These are phyloP conservation scores for Acrobasis suavella DNA, from an alignment of 2,888 invertebrate species.

Conservation along the genomic window DNA sequence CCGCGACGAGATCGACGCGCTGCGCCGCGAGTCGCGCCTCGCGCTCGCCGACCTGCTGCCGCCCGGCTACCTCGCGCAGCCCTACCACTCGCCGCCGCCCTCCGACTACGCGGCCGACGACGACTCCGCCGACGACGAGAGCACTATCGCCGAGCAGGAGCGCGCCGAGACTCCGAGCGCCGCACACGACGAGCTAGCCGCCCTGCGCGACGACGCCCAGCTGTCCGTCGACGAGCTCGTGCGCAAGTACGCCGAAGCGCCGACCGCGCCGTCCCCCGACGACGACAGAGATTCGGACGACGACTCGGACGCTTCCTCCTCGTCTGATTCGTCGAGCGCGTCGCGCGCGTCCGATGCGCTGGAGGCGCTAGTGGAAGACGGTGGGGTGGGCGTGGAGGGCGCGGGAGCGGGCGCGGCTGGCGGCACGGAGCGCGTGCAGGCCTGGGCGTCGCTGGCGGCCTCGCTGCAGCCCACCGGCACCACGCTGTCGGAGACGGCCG, in stretches of 20 bases:
- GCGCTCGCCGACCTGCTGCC: constrained; percentile 94
- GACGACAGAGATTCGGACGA: constrained; percentile 40
- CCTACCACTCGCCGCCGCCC: constrained; percentile 79
- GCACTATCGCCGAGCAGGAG: constrained; percentile 69
- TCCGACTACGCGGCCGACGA: constrained; percentile 88
- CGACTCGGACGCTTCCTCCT: constrained; percentile 40
- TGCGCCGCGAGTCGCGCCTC: constrained; percentile 94
- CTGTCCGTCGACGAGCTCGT: constrained; percentile 91
- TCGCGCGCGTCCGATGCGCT: constrained; percentile 51
- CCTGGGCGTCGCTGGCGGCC: constrained; percentile 96
- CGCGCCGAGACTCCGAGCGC: constrained; percentile 85
- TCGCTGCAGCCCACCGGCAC: constrained; percentile 99
- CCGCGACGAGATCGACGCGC: constrained; percentile 90
- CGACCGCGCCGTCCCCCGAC: constrained; percentile 26
- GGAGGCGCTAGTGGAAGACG: constrained; percentile 40
- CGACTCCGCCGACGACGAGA: constrained; percentile 85
- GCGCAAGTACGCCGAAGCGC: constrained; percentile 84
- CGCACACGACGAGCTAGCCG: constrained; percentile 87
- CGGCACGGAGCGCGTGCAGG: constrained; percentile 89
- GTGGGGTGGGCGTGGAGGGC: constrained; percentile 30
- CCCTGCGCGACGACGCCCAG: constrained; percentile 90
- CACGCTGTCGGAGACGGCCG: constrained; percentile 96
- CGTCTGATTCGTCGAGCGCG: constrained; percentile 39
- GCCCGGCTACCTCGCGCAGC: constrained; percentile 87
- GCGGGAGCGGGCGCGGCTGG: constrained; percentile 57